Conservation (phyloP, 2,113 vertebrate genomes). For the Macrotis lagotis region DNA sequence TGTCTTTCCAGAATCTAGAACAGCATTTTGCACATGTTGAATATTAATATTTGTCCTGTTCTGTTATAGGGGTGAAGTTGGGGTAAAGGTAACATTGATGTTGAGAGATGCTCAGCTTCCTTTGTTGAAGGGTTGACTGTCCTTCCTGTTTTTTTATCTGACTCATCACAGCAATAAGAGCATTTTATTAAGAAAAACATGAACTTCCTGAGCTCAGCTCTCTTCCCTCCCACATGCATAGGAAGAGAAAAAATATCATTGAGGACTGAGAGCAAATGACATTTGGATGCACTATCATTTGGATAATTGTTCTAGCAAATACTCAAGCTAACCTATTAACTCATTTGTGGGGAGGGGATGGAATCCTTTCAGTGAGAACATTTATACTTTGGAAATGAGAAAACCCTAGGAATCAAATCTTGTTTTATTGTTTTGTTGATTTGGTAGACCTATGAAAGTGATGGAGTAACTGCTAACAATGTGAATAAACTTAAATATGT, state of each 20-base stretch:
- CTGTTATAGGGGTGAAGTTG: background rate
- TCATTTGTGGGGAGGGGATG: rapidly evolving
- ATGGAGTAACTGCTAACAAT: too few relatives aligned
- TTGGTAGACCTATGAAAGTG: too few relatives aligned
- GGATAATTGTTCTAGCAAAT: rapidly evolving
- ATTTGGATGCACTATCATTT: rapidly evolving
- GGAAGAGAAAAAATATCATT: background rate
- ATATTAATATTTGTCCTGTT: background rate
- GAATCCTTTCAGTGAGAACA: too few relatives aligned
- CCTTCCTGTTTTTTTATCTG: background rate
- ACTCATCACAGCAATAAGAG: rapidly evolving
- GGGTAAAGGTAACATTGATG: background rate
- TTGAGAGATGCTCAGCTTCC: background rate
- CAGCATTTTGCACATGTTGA: background rate
- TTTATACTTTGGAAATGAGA: too few relatives aligned
- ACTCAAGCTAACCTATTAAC: too few relatives aligned
- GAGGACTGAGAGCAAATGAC: background rate
- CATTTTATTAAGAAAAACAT: background rate
- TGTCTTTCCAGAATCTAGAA: background rate
- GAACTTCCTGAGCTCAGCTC: background rate
- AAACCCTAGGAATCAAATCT: too few relatives aligned
- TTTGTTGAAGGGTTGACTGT: background rate
- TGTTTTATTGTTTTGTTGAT: too few relatives aligned
- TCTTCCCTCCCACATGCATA: background rate
- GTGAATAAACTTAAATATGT: too few relatives aligned